A percentile compares a stretch with the other conserved stretches of the same genome.
Conservation (phyloP, 1,140 invertebrate species). For the Centruroides vittatus region DNA sequence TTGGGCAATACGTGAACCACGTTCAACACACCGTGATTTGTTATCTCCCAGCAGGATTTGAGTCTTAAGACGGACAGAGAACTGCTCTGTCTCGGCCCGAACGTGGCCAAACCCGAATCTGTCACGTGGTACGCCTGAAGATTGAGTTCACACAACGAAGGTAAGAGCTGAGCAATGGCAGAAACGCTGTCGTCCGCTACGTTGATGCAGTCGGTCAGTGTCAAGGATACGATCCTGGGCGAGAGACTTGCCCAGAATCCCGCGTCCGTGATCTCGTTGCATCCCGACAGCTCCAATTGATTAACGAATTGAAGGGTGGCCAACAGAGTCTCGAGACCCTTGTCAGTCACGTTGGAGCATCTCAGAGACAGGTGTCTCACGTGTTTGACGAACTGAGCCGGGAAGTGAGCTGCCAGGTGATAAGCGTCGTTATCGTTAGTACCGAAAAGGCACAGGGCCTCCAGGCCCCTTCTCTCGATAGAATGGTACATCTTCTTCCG, state of each 20-base stretch:
- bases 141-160: constrained; percentile 82
- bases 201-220: constrained; percentile 88
- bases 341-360: constrained; percentile 74
- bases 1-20: constrained; percentile 87
- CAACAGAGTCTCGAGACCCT: constrained; percentile 60
- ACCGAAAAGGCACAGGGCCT: constrained; percentile 62
- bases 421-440: constrained; percentile 76
- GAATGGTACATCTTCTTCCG: constrained; percentile 12
- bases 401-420: constrained; percentile 46
- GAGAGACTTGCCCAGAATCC: constrained; percentile 84
- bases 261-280: constrained; percentile 88
- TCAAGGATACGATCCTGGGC: constrained; percentile 74
- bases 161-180: constrained; percentile 78
- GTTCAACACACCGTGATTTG: constrained; percentile 89
- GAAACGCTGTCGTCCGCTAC: constrained; percentile 88
- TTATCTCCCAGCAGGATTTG: constrained; percentile 92
- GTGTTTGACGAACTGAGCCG: constrained; percentile 30
- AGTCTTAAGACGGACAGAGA: constrained; percentile 63
- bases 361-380: constrained; percentile 40
- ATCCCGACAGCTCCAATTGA: constrained; percentile 68
- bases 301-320: constrained; percentile 20
- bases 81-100: constrained; percentile 57
- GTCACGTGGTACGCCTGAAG: constrained; percentile 87
- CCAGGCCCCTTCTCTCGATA: constrained; percentile 66
- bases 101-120: constrained; percentile 81